phyloP scores from a whole-genome alignment of 2,888 invertebrate genomes.

The Flexamia atlantica region DNA sequence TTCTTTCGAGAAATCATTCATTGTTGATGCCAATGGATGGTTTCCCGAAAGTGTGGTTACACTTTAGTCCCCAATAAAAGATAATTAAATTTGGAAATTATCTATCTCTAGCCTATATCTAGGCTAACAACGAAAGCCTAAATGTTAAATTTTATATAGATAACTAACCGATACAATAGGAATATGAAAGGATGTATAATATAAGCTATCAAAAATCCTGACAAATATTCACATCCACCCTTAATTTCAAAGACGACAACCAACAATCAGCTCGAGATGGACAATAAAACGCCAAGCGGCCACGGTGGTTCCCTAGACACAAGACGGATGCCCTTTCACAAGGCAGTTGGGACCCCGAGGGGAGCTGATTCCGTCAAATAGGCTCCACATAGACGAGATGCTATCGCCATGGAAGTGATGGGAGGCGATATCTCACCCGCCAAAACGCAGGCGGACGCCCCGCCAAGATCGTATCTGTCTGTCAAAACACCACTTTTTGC shows the following conservation, averaged over 20 bases:
- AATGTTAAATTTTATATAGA: too few relatives aligned
- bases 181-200: too few relatives aligned
- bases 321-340: background rate
- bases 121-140: too few relatives aligned
- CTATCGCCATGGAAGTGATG: background rate
- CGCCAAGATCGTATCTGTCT: constrained; percentile 35
- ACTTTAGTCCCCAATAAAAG: too few relatives aligned
- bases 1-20: too few relatives aligned
- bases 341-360: background rate
- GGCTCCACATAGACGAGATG: constrained; percentile 3
- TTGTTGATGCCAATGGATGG: too few relatives aligned
- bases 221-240: too few relatives aligned
- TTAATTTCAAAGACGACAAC: background rate
- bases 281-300: background rate
- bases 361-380: constrained; percentile 17
- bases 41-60: too few relatives aligned
- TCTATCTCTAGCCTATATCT: too few relatives aligned
- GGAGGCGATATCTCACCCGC: constrained; percentile 5
- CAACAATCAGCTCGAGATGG: background rate
- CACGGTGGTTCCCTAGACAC: background rate
- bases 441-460: constrained; percentile 7
- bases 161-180: too few relatives aligned
- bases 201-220: too few relatives aligned
- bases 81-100: too few relatives aligned
- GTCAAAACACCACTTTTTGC: constrained; percentile 33